Evolutionary conservation across 2,888 invertebrate species (phyloP), one percentile per base, ranked within the genome.

Genomic region (Oligia fasciuncula): DNA sequence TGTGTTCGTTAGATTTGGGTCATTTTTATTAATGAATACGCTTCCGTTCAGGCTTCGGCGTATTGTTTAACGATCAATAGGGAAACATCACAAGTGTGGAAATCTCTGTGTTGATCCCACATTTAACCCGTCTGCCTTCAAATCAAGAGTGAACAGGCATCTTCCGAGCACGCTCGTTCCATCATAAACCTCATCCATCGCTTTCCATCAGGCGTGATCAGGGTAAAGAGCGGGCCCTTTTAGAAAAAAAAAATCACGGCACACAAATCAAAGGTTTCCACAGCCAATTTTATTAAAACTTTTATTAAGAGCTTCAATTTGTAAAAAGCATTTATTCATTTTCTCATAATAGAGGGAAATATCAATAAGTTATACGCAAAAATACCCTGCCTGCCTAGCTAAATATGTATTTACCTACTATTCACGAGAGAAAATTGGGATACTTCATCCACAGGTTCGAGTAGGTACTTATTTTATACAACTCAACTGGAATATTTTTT

Each of bases 21-120:
- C 11, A 60, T 60, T 85, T 84, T 73, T 57, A 67, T 73, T 57
- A 67, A 73, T 85, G n/a, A 74, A 63, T 40, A 60, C n/a, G 17
- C 2, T 67, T 63, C 29, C 29, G 54, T 62, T 73, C 17, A 29
- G 19, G 46, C 23, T 57, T 51, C 71, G 19, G 5, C 13, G 29
- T 43, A 54, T 35, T 68, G 35, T 60, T 29, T 65, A 65, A 35
- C 46, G 51, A 66, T 73, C 75, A 62, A 76, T 66, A 73, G 14
- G 51, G 54, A 65, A 71, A 49, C n/a, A 60, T 57, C 49, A 40
- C 40, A 40, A 40, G 5, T 40, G 40, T 40, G 40, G 4, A 40
- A 40, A 4, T 40, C 40, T 40, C 40, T 40, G 40, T 40, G 40
- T 40, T 40, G 5, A 4, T 40, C 40, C 40, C 5, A 40, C 5